Evolutionary conservation across 1,140 invertebrate species (phyloP), one percentile per base, ranked within the genome.

Genomic region (Belonocnema kinseyi): DNA sequence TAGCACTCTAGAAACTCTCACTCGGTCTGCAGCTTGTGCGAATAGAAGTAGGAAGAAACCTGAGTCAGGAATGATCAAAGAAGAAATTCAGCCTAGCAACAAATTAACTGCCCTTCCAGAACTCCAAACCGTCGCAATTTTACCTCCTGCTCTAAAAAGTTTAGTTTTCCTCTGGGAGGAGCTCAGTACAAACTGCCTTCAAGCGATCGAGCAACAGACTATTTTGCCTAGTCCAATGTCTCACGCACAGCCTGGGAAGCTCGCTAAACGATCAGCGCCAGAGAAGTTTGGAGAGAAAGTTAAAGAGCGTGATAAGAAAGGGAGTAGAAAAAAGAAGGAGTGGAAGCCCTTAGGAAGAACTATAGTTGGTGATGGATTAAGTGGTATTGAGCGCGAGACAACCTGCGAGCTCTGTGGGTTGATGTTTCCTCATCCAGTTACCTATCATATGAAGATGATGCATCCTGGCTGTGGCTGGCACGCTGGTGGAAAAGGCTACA

Each of bases 381-480:
- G 74, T 21, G 87, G 78, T 12, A 86, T 88, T 78, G 92, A 90
- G 75, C 90, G 92, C 17, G 94, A 95, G 76, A 94, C 94, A 8
- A 87, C 93, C 50, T 99, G 98, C 89, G 98, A 99, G 88, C 92
- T 99, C 19, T 99, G 98, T 87, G 96, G 95, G 8, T 92, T 94
- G 72, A 92, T 93, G 87, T 94, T 95, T 85, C 93, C 96, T 74
- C 94, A 95, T 90, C 96, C 97, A 1, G 93, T 99, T 0, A 98
- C 97, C 0, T 96, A 97, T 82, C 98, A 99, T 88, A 98, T 99
- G 97, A 93, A 96, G 66, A 94, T 95, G 82, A 90, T 94, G 54
- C 98, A 99, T 92, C 96, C 96, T 4, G 98, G 98, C 1, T 99
- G 98, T 90, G 97, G 97, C 0, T 94, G 94, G 84, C 94, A 96